These are phyloP conservation scores for Orchestia grillus DNA, from an alignment of 1,140 invertebrate species.

Conservation along the genomic window DNA sequence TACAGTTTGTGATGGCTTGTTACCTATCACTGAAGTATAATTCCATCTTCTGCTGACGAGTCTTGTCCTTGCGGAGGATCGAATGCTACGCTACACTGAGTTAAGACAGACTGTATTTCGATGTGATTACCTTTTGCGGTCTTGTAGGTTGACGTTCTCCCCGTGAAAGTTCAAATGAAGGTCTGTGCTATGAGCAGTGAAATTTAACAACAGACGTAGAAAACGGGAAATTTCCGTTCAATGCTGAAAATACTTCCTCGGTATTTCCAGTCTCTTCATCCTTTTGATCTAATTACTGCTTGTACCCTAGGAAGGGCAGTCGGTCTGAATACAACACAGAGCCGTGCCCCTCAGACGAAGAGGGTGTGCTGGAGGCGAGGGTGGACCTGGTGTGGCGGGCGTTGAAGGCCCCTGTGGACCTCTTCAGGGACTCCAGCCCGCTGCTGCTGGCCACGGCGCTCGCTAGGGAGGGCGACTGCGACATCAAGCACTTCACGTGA, in stretches of 20 bases:
- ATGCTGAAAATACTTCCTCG: background rate
- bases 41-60: no score
- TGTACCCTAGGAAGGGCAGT: conserved; percentile 43
- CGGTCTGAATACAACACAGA: conserved; percentile 59
- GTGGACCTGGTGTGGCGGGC: conserved; percentile 75
- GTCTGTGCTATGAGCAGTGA: background rate
- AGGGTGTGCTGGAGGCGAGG: conserved; percentile 71
- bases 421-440: conserved; percentile 73
- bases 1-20: no score
- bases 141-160: background rate
- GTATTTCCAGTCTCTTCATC: background rate
- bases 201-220: background rate
- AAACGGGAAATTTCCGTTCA: background rate
- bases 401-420: conserved; percentile 71
- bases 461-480: conserved; percentile 75
- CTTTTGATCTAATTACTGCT: background rate
- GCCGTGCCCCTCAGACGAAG: conserved; percentile 1
- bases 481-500: conserved; percentile 65
- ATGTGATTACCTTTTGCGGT: background rate
- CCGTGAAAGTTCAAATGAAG: background rate
- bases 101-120: no score
- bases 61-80: no score
- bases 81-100: no score
- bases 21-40: no score
- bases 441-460: conserved; percentile 74